Evolutionary conservation across 2,797 vertebrate genomes (phyloP).

Genomic region (Agapornis canus): DNA sequence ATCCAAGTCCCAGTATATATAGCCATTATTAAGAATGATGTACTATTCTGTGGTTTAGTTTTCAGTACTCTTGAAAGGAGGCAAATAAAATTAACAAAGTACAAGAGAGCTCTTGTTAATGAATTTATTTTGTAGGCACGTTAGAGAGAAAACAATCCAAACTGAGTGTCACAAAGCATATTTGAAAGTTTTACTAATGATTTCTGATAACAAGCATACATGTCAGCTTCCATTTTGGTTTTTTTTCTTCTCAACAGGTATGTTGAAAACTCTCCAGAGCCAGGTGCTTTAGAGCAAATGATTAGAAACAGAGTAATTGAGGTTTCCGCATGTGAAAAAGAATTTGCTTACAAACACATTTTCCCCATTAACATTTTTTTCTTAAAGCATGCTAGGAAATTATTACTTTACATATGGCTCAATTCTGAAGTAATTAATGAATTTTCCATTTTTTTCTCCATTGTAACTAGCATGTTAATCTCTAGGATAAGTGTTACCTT

Average conservation of each 20-base stretch:
- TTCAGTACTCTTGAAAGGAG: neutral
- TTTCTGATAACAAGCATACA: neutral
- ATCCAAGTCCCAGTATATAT: neutral
- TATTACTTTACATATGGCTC: neutral
- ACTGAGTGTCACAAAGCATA: neutral
- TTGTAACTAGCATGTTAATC: neutral
- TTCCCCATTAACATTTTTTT: slow-evolving; percentile 9
- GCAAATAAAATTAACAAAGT: neutral
- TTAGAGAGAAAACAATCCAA: neutral
- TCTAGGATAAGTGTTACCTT: neutral
- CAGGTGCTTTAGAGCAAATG: slow-evolving; percentile 29
- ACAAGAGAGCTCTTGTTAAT: neutral
- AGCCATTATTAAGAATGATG: neutral
- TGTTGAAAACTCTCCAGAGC: neutral
- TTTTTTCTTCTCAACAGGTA: neutral
- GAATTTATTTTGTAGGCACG: neutral
- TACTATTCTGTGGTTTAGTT: neutral
- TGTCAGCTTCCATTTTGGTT: neutral
- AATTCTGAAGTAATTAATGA: neutral
- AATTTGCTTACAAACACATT: neutral
- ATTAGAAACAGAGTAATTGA: neutral
- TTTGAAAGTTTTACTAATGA: neutral
- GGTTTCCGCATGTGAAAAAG: neutral
- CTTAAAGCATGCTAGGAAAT: neutral
- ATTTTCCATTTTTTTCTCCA: neutral